A percentile compares a stretch with the other conserved stretches of the same genome.
Evolutionary conservation across 2,113 vertebrate species (phyloP).

Genomic region (Colossoma macropomum): DNA sequence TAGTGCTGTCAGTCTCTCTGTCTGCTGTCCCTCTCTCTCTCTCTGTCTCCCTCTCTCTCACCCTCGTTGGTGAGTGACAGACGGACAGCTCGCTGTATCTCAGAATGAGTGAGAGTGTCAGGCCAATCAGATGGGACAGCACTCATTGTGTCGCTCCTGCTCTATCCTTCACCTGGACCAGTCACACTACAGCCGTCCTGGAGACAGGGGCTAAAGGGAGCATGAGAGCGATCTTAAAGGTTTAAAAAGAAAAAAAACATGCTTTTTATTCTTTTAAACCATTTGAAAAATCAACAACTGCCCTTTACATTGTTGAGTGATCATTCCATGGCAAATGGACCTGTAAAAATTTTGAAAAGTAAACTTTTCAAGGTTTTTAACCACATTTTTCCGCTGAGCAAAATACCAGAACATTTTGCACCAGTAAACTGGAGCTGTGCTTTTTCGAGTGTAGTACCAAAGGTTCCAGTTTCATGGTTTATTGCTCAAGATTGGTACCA

Average conservation of each 20-base stretch:
- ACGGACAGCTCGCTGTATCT: conserved; percentile 64
- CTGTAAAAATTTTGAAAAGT: too few relatives aligned
- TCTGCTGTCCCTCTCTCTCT: conserved; percentile 47
- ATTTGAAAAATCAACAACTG: not conserved
- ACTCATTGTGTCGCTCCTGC: conserved; percentile 60
- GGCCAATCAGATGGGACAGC: conserved; percentile 66
- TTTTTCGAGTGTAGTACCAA: too few relatives aligned
- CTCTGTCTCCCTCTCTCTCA: conserved; percentile 48
- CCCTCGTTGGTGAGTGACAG: conserved; percentile 47
- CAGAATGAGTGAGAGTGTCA: conserved; percentile 46
- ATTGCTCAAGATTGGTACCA: too few relatives aligned
- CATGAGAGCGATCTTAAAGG: not conserved
- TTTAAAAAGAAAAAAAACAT: not conserved
- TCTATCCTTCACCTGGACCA: conserved; percentile 29
- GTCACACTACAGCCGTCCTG: not conserved
- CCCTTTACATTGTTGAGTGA: too few relatives aligned
- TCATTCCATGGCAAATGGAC: too few relatives aligned
- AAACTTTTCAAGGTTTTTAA: too few relatives aligned
- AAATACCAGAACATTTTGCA: too few relatives aligned
- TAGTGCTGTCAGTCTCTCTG: conserved; percentile 67
- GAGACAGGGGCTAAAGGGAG: conserved; percentile 22
- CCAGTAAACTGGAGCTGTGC: too few relatives aligned
- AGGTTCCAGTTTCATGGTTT: too few relatives aligned
- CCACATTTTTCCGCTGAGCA: too few relatives aligned
- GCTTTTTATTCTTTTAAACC: too few relatives aligned